A percentile compares a stretch with the other conserved stretches of the same genome.
These are phyloP conservation scores for Lasiurus cinereus DNA, from an alignment of 2,113 vertebrate species.

Conservation along the genomic window DNA sequence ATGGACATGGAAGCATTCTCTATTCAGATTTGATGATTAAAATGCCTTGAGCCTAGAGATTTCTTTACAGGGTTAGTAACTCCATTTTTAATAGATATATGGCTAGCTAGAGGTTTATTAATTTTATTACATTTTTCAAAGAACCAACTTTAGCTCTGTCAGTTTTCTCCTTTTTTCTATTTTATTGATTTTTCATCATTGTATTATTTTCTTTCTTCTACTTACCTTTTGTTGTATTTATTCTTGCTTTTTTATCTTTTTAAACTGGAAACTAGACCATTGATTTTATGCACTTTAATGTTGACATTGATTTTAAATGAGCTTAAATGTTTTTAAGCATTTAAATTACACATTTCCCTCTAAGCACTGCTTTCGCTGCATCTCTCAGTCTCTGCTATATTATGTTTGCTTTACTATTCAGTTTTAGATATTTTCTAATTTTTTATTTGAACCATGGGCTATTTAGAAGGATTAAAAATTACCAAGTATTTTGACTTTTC, in stretches of 20 bases:
- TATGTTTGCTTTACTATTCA: background rate
- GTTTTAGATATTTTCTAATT: conserved; percentile 2
- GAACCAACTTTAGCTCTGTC: background rate
- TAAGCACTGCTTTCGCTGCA: background rate
- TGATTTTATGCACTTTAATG: background rate
- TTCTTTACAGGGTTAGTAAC: background rate
- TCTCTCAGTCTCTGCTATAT: background rate
- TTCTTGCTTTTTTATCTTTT: background rate
- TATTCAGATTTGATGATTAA: background rate
- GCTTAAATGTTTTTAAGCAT: background rate
- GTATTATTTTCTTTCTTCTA: background rate
- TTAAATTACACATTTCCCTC: background rate
- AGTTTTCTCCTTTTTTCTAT: background rate
- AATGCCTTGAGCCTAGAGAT: background rate
- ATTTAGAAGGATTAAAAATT: background rate
- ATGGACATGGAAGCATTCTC: background rate
- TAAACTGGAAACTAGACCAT: background rate
- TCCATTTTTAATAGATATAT: background rate
- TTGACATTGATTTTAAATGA: background rate
- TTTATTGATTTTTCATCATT: background rate
- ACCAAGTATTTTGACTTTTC: background rate
- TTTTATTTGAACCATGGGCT: background rate
- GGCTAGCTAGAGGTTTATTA: background rate
- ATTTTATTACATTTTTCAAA: conserved; percentile 29
- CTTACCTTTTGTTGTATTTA: background rate